A percentile compares a stretch with the other conserved stretches of the same genome.
These are phyloP conservation scores for Trichogramma pretiosum DNA, from an alignment of 1,140 invertebrate species.

Conservation along the genomic window DNA sequence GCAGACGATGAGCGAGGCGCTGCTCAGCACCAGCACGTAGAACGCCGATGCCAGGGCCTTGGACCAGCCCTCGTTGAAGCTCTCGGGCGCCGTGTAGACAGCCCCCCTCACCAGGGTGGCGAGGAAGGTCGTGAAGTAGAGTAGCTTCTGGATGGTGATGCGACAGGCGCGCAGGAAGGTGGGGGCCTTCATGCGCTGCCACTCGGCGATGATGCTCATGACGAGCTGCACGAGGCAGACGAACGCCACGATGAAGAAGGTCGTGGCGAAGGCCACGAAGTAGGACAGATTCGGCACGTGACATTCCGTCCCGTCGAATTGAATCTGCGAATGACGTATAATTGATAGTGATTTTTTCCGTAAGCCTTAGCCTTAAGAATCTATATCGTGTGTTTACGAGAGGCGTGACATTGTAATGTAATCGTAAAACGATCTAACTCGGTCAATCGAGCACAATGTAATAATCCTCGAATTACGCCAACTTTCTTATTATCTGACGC, in stretches of 20 bases:
- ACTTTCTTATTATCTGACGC: too few relatives aligned
- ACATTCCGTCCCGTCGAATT: conserved; percentile 58
- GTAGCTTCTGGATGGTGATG: conserved; percentile 83
- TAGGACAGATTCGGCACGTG: conserved; percentile 56
- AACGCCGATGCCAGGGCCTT: conserved; percentile 79
- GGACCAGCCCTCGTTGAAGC: conserved; percentile 73
- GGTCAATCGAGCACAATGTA: too few relatives aligned
- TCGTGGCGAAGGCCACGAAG: conserved; percentile 63
- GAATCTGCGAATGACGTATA: conserved; percentile 51
- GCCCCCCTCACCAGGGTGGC: conserved; percentile 77
- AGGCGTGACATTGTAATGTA: too few relatives aligned
- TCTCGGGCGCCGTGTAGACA: conserved; percentile 83
- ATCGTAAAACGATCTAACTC: too few relatives aligned
- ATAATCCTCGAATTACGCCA: too few relatives aligned
- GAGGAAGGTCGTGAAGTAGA: conserved; percentile 83
- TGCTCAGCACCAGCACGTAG: conserved; percentile 81
- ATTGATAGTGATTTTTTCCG: too few relatives aligned
- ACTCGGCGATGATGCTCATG: conserved; percentile 75
- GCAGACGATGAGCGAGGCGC: conserved; percentile 84
- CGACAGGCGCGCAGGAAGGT: conserved; percentile 70
- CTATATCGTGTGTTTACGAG: too few relatives aligned
- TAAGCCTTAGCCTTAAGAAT: too few relatives aligned
- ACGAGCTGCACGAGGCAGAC: conserved; percentile 80
- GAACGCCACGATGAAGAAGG: conserved; percentile 78
- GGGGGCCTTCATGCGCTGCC: conserved; percentile 71